Conservation (phyloP, 2,113 vertebrate genomes). For the Apodemus sylvaticus region DNA sequence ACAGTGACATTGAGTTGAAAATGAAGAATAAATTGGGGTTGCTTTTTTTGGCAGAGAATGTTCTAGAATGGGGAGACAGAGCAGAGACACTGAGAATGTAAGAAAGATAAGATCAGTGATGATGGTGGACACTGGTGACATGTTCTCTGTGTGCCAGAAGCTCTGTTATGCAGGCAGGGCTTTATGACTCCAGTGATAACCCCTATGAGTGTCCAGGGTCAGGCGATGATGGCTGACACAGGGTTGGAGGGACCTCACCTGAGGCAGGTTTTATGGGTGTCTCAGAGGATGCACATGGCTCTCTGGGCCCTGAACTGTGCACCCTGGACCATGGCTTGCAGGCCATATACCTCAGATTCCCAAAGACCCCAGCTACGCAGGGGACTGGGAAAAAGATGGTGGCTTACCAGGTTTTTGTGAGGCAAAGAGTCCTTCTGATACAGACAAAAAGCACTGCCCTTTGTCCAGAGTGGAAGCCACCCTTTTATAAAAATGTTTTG, state of each 20-base stretch:
- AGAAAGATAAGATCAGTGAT: neutral
- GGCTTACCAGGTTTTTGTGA: no score
- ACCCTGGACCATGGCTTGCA: neutral
- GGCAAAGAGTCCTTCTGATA: neutral
- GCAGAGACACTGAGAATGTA: neutral
- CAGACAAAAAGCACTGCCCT: neutral
- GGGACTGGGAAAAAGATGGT: neutral
- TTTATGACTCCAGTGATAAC: neutral
- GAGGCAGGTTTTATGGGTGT: neutral
- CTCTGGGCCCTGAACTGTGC: neutral
- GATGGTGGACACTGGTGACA: rapidly evolving
- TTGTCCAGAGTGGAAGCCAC: no score
- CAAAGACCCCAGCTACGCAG: neutral
- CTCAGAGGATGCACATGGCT: neutral
- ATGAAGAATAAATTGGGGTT: neutral
- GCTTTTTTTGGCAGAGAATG: neutral
- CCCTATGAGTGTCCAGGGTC: neutral
- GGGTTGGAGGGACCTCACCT: no score
- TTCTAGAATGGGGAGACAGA: neutral
- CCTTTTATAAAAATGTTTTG: neutral
- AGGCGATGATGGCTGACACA: no score
- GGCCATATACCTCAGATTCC: no score
- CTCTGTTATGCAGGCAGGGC: neutral
- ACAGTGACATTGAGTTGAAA: no score
- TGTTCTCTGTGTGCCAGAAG: rapidly evolving